Percentiles rank a stretch among this genome's conserved stretches.
Conservation (phyloP, 2,797 vertebrate species). For the Eospalax fontanierii region DNA sequence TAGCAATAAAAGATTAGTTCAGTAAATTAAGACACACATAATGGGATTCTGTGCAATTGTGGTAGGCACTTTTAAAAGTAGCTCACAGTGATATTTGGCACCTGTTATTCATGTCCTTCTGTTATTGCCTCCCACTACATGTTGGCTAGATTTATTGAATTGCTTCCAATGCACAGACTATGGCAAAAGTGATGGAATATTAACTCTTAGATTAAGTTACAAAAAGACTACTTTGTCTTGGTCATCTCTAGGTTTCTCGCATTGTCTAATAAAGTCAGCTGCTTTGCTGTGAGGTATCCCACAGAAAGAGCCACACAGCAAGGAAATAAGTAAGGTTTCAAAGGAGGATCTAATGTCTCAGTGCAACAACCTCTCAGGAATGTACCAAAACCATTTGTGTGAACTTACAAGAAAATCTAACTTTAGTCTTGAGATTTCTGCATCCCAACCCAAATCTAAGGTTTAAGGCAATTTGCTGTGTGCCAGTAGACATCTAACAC, state of each 20-base stretch:
- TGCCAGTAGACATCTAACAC: neutral
- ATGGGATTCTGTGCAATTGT: neutral
- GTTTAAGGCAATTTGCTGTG: neutral
- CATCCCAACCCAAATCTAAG: neutral
- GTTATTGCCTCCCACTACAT: neutral
- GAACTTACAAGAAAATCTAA: neutral
- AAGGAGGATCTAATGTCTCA: neutral
- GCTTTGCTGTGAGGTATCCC: neutral
- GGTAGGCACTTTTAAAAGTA: conserved; percentile 21
- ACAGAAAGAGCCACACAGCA: neutral
- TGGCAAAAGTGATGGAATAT: neutral
- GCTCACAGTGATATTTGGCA: neutral
- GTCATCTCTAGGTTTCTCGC: neutral
- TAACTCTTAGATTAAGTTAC: neutral
- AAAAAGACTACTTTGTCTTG: neutral
- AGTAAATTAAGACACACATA: neutral
- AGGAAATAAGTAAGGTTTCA: neutral
- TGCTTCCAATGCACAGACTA: neutral
- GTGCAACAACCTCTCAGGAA: neutral
- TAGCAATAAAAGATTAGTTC: neutral
- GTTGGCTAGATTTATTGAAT: neutral
- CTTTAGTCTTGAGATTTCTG: neutral
- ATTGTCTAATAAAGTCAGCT: neutral
- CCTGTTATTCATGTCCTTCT: neutral
- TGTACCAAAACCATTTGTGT: neutral